Base-by-base conservation (phyloP, 2,797 vertebrate species). In the Phyllotis vaccarum region DNA sequence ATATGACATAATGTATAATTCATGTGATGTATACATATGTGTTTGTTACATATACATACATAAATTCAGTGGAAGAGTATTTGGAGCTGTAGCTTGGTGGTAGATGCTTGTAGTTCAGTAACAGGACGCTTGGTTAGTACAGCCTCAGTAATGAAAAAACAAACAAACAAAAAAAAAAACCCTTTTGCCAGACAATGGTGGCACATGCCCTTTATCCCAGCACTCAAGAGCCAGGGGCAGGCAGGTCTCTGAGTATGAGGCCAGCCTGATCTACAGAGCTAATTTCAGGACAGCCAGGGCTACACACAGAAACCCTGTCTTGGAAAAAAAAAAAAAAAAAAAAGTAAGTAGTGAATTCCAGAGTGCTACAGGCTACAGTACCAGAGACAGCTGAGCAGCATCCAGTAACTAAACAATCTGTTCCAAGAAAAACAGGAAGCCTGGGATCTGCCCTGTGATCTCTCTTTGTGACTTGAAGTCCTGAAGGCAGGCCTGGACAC, bases 361-460 rank as follows among this genome's bases (percentile, higher is more conserved):
- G 75, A 29, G 37, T 29, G 4, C 29, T 0, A 19, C 31, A n/a
- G 0, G 4, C 29, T 2, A 19, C 40, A 49, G 0, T 5, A 16
- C 19, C 6, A 16, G 56, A 81, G 74, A 54, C 37, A 62, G 78
- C 29, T 5, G 3, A 60, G 86, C 40, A 60, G 86, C 40, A 0
- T 22, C 78, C 0, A 1, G 58, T 1, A 0, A 75, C 70, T 5
- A 37, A 75, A 49, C 80, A 93, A 93, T 92, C 94, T 89, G 93
- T 43, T 89, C 91, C 87, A 90, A 97, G 93, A 43, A 94, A 96
- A 95, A 97, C 97, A 96, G 97, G 97, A 97, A 97, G 95, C 62
- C 93, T 89, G 92, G 9, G 62, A 43, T 88, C 94, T 90, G 93
- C 62, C 76, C n/a, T 19, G 22, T 10, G 60, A 81, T 92, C 92